Base-by-base conservation (phyloP, 2,888 invertebrate genomes). In the Ypsolopha scabrella region DNA sequence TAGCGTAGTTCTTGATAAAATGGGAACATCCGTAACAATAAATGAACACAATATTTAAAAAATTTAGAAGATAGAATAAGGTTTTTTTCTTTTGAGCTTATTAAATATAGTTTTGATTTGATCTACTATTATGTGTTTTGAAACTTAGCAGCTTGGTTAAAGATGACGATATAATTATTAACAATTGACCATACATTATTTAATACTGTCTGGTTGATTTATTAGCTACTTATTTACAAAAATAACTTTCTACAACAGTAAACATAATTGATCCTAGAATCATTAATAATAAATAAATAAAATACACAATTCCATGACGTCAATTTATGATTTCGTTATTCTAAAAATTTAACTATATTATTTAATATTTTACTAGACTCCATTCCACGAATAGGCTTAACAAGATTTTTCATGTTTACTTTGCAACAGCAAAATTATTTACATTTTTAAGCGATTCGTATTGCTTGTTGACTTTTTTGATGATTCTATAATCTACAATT, bases 391-490 rank as follows among this genome's bases (percentile, higher is more conserved):
- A 68, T 52, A 66, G 67, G 59, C 60, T 61, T 52, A 56, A 63
- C 58, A 10, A 46, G 11, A 7, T 8, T 35, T 46, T 46, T 46
- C 33, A 13, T 47, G 24, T 24, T 36, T 35, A 47, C 13, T 13
- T 37, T 47, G 36, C 47, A 37, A 38, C 37, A 37, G 44, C 46
- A 51, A 44, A 53, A 13, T 53, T 64, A 61, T 63, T 51, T 62
- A 62, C 62, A 62, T 41, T 60, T 68, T 64, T 68, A 78, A 80
- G 81, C 81, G 73, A 75, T 66, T 68, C 53, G 65, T 82, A 80
- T 80, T 80, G 79, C 78, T 81, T 75, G 64, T 54, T 53, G 52
- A 53, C 45, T 35, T 58, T 58, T 56, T 58, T 49, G 56, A 53
- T 55, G 54, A 47, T 58, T 62, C 60, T 64, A 62, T 60, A 65